Conservation (phyloP, 2,888 invertebrate genomes). For the Zelleria hepariella region DNA sequence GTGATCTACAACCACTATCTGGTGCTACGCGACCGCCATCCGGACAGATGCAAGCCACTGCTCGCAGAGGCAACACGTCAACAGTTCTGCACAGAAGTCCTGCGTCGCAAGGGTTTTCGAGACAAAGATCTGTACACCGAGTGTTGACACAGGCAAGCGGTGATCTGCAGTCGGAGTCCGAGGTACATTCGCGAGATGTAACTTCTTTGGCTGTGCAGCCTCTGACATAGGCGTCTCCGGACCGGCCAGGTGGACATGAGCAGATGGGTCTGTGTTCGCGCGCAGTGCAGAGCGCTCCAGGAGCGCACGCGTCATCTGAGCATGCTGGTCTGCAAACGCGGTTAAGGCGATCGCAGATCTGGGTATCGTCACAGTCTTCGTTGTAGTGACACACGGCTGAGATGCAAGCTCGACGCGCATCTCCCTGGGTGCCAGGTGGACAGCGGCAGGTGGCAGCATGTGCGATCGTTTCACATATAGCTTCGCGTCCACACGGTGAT, state of each 20-base stretch:
- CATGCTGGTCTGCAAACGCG: constrained; percentile 87
- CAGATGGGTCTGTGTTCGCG: constrained; percentile 84
- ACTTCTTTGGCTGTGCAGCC: constrained; percentile 41
- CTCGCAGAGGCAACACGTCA: constrained; percentile 84
- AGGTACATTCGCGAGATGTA: constrained; percentile 74
- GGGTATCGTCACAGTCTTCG: constrained; percentile 88
- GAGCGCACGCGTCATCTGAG: constrained; percentile 84
- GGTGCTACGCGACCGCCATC: constrained; percentile 82
- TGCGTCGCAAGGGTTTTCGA: constrained; percentile 79
- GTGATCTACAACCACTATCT: constrained; percentile 78
- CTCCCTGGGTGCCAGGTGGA: constrained; percentile 88
- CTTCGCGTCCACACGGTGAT: constrained; percentile 83
- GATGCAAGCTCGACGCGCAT: constrained; percentile 85
- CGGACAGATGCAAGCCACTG: constrained; percentile 90
- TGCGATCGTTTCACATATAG: constrained; percentile 80
- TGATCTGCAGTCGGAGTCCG: constrained; percentile 83
- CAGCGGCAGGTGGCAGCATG: constrained; percentile 88
- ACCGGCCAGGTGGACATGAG: constrained; percentile 79
- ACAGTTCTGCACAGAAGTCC: constrained; percentile 86
- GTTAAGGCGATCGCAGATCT: constrained; percentile 87
- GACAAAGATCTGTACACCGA: constrained; percentile 84
- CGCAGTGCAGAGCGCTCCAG: constrained; percentile 82
- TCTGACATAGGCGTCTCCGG: constrained; percentile 83
- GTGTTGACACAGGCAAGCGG: constrained; percentile 83
- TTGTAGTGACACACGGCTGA: constrained; percentile 89